phyloP scores from a whole-genome alignment of 2,113 vertebrate genomes.

The Oreocharis arfaki region DNA sequence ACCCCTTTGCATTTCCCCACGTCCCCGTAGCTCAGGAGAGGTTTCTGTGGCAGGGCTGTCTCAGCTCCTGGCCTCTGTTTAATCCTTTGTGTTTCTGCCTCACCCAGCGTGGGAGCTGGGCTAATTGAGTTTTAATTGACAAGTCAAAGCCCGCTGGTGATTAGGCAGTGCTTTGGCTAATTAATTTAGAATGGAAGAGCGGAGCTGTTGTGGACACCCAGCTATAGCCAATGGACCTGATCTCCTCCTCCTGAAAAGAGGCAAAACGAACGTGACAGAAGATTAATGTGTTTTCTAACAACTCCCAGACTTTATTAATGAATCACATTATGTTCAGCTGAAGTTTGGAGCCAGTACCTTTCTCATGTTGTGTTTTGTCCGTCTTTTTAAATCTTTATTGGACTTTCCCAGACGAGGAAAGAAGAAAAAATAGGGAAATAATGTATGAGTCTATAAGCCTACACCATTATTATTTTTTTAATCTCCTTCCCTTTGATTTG shows the following conservation, averaged over 20 bases:
- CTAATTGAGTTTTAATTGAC: conserved; percentile 37
- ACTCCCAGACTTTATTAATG: neutral
- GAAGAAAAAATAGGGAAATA: neutral
- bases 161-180: conserved; percentile 33
- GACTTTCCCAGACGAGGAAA: neutral
- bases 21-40: neutral
- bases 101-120: neutral
- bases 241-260: neutral
- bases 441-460: neutral
- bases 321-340: neutral
- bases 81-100: neutral
- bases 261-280: neutral
- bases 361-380: neutral
- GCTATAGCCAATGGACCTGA: neutral
- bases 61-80: neutral
- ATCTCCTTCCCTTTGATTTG: neutral
- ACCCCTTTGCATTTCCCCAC: neutral
- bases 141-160: neutral
- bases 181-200: neutral
- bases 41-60: neutral
- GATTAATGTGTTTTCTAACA: conserved; percentile 40
- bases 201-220: neutral
- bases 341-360: neutral
- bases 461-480: neutral
- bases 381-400: neutral